These are phyloP conservation scores for Drosophila punjabiensis DNA, from an alignment of 1,140 invertebrate species.

Conservation along the genomic window DNA sequence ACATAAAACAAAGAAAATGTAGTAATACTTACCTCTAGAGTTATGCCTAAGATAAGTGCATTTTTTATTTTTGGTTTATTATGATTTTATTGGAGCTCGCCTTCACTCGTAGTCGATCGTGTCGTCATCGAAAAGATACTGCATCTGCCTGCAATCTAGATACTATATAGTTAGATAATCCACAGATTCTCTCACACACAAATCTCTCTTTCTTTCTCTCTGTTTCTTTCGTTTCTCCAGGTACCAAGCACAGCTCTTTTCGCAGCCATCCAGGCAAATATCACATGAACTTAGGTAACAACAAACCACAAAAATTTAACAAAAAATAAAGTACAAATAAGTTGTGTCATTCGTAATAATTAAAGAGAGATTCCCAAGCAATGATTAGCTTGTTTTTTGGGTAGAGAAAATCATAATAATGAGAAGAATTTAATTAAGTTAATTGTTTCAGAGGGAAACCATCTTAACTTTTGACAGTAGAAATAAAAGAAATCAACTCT, in stretches of 20 bases:
- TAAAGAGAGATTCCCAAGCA: constrained; percentile 26
- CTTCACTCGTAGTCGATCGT: constrained; percentile 16
- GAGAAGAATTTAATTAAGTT: neutral
- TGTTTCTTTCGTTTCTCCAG: constrained; percentile 66
- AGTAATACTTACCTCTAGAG: constrained; percentile 15
- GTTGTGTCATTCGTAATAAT: constrained; percentile 71
- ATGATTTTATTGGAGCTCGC: constrained; percentile 12
- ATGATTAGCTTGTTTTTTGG: constrained; percentile 22
- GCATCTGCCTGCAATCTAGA: constrained; percentile 32
- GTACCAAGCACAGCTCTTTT: constrained; percentile 84
- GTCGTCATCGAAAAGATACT: constrained; percentile 25
- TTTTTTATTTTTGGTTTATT: constrained; percentile 28
- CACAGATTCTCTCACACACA: constrained; percentile 53
- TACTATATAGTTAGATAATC: constrained; percentile 11
- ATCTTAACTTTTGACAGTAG: too few species aligned
- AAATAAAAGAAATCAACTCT: neutral
- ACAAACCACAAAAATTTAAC: constrained; percentile 49
- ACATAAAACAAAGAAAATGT: constrained; percentile 9
- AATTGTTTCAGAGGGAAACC: neutral
- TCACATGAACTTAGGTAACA: constrained; percentile 85
- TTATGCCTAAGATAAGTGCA: constrained; percentile 36
- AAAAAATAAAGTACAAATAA: constrained; percentile 29
- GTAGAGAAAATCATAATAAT: neutral
- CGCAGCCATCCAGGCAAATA: constrained; percentile 85
- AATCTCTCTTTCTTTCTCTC: constrained; percentile 56